Evolutionary conservation across 2,113 vertebrate species (phyloP), one percentile per base, ranked within the genome.

Genomic region (Orcinus orca): DNA sequence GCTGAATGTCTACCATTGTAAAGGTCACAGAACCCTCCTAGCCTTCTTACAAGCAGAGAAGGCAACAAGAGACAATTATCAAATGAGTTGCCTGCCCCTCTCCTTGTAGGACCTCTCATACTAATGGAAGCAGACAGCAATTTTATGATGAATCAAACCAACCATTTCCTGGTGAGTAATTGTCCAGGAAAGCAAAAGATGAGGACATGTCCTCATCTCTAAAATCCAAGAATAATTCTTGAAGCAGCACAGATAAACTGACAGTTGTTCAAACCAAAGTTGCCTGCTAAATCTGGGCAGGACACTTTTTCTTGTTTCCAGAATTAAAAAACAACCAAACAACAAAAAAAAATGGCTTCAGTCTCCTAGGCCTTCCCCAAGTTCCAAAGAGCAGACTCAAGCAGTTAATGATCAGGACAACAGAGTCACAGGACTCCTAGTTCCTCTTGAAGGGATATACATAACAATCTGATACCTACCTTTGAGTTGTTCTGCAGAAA

Each of bases 161-260:
- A 88, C 20, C 55, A 58, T 58, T 58, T 58, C 55, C 55, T 17
- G 9, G 53, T 36, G 50, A 70, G 38, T 76, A 91, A 95, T 12
- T 71, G 50, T 87, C 77, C 88, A 93, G 71, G 55, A 60, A 90
- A 92, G 25, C 25, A 81, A 96, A 85, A 73, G 29, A 90, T 65
- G 11, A 92, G 12, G 50, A 93, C 65, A 17, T 55, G 55, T 81
- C 18, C 26, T 88, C 65, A 71, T 70, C 53, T 33, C n/a, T n/a
- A 71, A 95, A 95, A 77, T n/a, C 20, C 38, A 94, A 89, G 86
- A 87, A 97, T 38, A 60, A 88, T 58, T 94, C 80, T 77, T 84
- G 80, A 62, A 81, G 38, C 21, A 68, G 6, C 1, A 73, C 41
- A 67, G 84, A 65, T 85, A 41, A 88, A 83, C 47, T 38, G 26